Evolutionary conservation across 2,888 invertebrate species (phyloP), one percentile per base, ranked within the genome.

Genomic region (Corythucha ciliata): DNA sequence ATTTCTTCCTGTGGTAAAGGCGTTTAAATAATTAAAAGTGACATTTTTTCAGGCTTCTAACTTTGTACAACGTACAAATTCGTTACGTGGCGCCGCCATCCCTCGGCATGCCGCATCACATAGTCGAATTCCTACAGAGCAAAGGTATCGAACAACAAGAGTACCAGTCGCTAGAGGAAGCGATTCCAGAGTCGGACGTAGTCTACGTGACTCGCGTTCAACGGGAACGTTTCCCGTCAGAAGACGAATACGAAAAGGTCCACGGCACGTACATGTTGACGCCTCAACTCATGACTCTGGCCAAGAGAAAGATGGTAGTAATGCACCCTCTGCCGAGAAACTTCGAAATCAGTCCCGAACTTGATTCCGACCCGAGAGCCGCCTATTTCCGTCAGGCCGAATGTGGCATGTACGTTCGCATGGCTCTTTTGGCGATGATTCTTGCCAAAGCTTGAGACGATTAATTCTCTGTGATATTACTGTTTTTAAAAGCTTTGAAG

Each of bases 371-470:
- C 71, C 91, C 93, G 0, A 75, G 98, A 44, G 97, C 98, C 0
- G 97, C 96, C 0, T 98, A 98, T 71, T 98, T 99, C 76, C 76
- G 97, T 18, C 98, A 98, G 71, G 94, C 93, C 0, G 93, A 96
- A 68, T 88, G 90, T 66, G 98, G 98, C 57, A 88, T 98, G 83
- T 98, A 90, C 66, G 90, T 98, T 16, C 78, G 98, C 46, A 99
- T 99, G 98, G 96, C 98, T 0, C 72, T 99, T 2, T 72, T 99
- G 16, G 83, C 93, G 1, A 86, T 91, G 79, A 83, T 94, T 2
- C 75, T 92, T 12, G 90, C 89, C 37, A 65, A 63, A 37, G 26
- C 37, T 36, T 50, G 41, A 49, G n/a, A n/a, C n/a, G n/a, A n/a
- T n/a, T n/a, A n/a, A n/a, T n/a, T n/a, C n/a, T n/a, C n/a, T n/a